phyloP scores from a whole-genome alignment of 2,797 vertebrate species.

The Loris lydekkerianus region DNA sequence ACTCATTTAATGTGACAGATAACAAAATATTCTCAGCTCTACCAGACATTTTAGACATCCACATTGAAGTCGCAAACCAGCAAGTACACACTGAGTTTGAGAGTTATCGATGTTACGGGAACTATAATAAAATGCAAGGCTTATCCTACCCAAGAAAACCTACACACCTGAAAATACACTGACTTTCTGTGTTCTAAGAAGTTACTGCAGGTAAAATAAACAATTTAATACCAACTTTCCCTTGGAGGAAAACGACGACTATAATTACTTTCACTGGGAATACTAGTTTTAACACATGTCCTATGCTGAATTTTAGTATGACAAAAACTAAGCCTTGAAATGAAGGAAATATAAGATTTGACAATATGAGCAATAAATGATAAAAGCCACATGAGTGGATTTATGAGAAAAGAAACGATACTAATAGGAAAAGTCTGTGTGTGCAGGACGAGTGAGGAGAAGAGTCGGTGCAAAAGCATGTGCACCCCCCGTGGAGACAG shows the following conservation, averaged over 20 bases:
- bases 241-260: background rate
- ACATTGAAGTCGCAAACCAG: background rate
- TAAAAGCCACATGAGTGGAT: background rate
- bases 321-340: background rate
- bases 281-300: background rate
- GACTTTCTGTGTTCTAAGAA: background rate
- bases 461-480: background rate
- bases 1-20: background rate
- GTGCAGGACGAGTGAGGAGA: background rate
- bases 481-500: rapidly evolving
- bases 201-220: background rate
- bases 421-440: background rate
- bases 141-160: background rate
- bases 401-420: background rate
- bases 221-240: background rate
- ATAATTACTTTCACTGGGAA: background rate
- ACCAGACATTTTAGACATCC: background rate
- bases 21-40: background rate
- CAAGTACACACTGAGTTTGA: background rate
- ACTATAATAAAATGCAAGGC: background rate
- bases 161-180: background rate
- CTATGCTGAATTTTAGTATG: background rate
- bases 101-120: background rate
- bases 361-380: background rate
- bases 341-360: background rate